A percentile compares a stretch with the other conserved stretches of the same genome.
These are phyloP conservation scores for Ptychoptera contaminata DNA, from an alignment of 2,888 invertebrate species.

Conservation along the genomic window DNA sequence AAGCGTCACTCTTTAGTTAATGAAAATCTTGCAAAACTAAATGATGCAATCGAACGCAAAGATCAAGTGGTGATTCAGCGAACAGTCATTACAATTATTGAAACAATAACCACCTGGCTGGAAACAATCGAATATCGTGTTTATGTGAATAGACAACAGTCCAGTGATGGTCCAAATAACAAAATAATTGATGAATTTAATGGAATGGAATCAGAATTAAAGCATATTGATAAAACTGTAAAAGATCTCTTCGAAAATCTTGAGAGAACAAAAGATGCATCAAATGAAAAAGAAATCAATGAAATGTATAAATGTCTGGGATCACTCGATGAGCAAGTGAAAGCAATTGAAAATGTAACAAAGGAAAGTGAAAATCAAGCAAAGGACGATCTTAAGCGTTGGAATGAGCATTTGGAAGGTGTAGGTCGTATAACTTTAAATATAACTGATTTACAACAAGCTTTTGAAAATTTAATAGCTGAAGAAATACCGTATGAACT, in stretches of 20 bases:
- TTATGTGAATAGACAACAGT: constrained; percentile 41
- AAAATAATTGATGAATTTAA: constrained; percentile 42
- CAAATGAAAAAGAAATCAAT: constrained; percentile 18
- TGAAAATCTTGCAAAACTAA: constrained; percentile 23
- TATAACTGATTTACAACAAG: constrained; percentile 20
- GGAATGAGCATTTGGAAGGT: constrained; percentile 46
- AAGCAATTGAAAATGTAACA: constrained; percentile 51
- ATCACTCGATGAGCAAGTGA: constrained; percentile 47
- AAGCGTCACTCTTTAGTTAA: constrained; percentile 41
- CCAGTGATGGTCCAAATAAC: constrained; percentile 40
- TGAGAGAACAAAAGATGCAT: constrained; percentile 24
- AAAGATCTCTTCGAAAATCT: constrained; percentile 44
- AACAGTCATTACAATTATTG: constrained; percentile 56
- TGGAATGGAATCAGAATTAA: constrained; percentile 47
- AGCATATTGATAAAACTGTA: constrained; percentile 49
- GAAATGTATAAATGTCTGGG: constrained; percentile 40
- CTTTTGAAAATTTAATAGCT: constrained; percentile 17
- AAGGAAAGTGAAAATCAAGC: constrained; percentile 39
- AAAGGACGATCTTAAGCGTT: constrained; percentile 45
- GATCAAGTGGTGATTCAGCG: constrained; percentile 46
- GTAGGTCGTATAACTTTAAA: constrained; percentile 19
- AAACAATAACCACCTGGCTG: constrained; percentile 69
- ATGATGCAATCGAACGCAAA: constrained; percentile 38
- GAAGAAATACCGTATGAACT: constrained; percentile 47
- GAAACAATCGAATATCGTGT: constrained; percentile 73